Base-by-base conservation (phyloP, 2,797 vertebrate species). In the Halcyon smyrnensis region DNA sequence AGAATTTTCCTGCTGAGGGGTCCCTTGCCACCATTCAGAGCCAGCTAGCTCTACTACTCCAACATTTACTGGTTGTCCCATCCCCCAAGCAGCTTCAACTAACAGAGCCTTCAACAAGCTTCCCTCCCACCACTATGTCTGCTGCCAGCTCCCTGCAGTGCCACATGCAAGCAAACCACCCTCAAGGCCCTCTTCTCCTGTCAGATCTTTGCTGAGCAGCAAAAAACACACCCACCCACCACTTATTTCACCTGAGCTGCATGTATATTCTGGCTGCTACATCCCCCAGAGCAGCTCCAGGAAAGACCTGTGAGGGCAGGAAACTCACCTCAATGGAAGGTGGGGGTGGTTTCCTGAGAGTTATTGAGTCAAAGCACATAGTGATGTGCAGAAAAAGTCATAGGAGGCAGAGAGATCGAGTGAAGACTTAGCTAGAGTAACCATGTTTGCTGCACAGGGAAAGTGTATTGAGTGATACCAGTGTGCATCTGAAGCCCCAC, bases 81-180 rank as follows among this genome's bases (percentile, higher is more conserved):
- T 43, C 12, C 37, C 20, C 59, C 34, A 54, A 12, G 34, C 20
- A 74, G 21, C 24, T 80, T 79, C 59, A 89, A 2, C 50, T 60
- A 81, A 59, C 67, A 67, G 32, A 86, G 18, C 27, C 63, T 92
- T 75, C 74, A 91, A 9, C 51, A 76, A 59, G 56, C 60, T 77
- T 87, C 51, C 90, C 70, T 94, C 87, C 87, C 56, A 95, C 87
- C 14, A 28, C 30, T 56, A 23, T 57, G 75, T 76, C 28, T 90
- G 9, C 82, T 95, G 79, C 87, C 82, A 89, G 85, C 68, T 95
- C 60, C 41, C 71, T 51, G 79, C 93, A 83, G 75, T 28, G 27
- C 85, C 68, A 79, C 79, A 67, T 51, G 60, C 71, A 89, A 87
- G 85, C 59, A 87, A 96, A 63, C 75, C 77, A 83, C 87, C 68